These are phyloP conservation scores for Geotria australis DNA, from an alignment of 2,797 vertebrate genomes.

Conservation along the genomic window DNA sequence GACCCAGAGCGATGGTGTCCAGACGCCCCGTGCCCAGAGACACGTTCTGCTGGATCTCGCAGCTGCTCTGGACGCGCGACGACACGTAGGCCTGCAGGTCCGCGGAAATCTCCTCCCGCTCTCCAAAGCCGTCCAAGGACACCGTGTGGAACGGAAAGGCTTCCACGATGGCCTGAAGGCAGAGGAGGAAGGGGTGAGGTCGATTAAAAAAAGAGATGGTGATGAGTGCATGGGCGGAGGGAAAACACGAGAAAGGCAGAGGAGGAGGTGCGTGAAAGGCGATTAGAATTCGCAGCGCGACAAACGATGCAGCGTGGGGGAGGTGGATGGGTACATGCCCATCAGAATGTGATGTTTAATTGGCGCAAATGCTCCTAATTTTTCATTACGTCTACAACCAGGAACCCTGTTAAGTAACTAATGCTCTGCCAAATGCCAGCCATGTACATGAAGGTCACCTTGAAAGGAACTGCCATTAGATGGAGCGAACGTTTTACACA, in stretches of 20 bases:
- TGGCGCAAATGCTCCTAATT: too few species aligned
- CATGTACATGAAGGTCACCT: too few species aligned
- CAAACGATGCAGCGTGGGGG: too few species aligned
- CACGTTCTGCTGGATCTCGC: slow-evolving; percentile 72
- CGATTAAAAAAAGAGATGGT: neutral
- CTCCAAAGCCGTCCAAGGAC: slow-evolving; percentile 49
- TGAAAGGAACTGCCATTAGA: too few species aligned
- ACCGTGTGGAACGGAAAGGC: slow-evolving; percentile 39
- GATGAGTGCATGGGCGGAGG: neutral
- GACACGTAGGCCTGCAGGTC: slow-evolving; percentile 78
- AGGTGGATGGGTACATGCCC: too few species aligned
- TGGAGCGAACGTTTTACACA: too few species aligned
- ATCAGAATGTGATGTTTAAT: too few species aligned
- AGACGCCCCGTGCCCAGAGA: slow-evolving; percentile 62
- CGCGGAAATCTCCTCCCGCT: slow-evolving; percentile 41
- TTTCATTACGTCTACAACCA: too few species aligned
- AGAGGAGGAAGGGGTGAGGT: neutral
- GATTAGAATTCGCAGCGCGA: too few species aligned
- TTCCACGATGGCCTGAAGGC: slow-evolving; percentile 35
- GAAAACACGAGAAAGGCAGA: neutral
- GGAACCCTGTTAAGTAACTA: too few species aligned
- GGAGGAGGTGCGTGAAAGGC: neutral
- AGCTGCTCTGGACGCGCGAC: slow-evolving; percentile 47
- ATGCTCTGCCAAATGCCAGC: too few species aligned
- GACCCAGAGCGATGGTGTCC: slow-evolving; percentile 36